phyloP scores from a whole-genome alignment of 2,113 vertebrate species.

The Corythoichthys haematopterus region DNA sequence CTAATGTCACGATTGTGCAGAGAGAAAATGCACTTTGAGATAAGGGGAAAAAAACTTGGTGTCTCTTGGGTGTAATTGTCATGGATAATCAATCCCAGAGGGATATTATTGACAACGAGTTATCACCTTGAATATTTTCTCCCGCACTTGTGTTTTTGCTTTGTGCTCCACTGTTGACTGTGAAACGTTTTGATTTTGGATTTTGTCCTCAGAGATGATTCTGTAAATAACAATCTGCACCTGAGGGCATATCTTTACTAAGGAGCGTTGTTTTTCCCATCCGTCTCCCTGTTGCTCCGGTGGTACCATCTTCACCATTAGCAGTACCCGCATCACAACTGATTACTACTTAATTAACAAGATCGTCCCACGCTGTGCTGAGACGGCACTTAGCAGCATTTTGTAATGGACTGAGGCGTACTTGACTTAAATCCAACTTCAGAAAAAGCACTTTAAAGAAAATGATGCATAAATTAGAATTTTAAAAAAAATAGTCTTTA shows the following conservation, averaged over 20 bases:
- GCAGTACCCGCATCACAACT: constrained; percentile 31
- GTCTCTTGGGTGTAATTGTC: constrained; percentile 3
- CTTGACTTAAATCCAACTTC: not conserved
- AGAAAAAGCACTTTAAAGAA: not conserved
- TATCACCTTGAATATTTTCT: constrained; percentile 5
- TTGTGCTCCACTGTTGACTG: constrained; percentile 13
- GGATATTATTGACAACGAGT: constrained; percentile 12
- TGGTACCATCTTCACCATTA: constrained; percentile 35
- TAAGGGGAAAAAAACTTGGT: constrained; percentile 12
- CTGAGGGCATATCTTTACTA: constrained; percentile 7
- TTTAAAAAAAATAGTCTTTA: not conserved
- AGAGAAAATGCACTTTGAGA: constrained; percentile 6
- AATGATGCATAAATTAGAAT: not conserved
- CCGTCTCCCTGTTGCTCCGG: constrained; percentile 29
- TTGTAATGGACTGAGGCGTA: not conserved
- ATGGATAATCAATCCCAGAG: constrained; percentile 15
- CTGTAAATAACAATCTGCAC: constrained; percentile 32
- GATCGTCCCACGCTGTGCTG: constrained; percentile 27
- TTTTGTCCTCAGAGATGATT: constrained; percentile 19
- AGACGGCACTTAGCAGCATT: constrained; percentile 15
- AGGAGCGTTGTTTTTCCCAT: constrained; percentile 32
- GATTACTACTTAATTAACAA: constrained; percentile 49
- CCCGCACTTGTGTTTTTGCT: constrained; percentile 1
- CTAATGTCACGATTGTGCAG: constrained; percentile 11
- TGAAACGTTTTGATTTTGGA: constrained; percentile 14